phyloP scores from a whole-genome alignment of 2,888 invertebrate species.

The Pasiphila rectangulata region DNA sequence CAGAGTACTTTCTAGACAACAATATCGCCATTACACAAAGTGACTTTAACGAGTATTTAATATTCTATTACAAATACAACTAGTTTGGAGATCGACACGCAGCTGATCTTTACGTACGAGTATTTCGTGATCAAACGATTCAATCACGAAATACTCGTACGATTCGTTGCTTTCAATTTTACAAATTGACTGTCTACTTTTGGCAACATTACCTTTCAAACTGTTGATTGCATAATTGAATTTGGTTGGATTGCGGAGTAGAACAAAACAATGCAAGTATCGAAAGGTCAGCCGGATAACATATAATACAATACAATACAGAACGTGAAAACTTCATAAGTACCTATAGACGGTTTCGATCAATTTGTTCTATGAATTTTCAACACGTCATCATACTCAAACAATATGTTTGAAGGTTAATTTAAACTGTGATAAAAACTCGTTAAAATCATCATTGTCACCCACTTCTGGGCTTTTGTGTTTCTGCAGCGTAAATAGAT shows the following conservation, averaged over 20 bases:
- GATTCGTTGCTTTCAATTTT: constrained; percentile 41
- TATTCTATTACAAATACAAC: constrained; percentile 1
- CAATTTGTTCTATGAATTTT: too few relatives aligned
- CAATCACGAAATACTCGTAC: too few relatives aligned
- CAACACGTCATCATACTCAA: too few relatives aligned
- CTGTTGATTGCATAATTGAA: constrained; percentile 51
- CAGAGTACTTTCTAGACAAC: neutral
- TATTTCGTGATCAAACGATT: constrained; percentile 31
- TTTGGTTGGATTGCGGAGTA: constrained; percentile 40
- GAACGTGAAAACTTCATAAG: too few relatives aligned
- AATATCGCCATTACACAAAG: constrained; percentile 13
- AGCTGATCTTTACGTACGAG: neutral
- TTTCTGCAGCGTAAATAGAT: too few relatives aligned
- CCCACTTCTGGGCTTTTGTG: too few relatives aligned
- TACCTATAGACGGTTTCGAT: too few relatives aligned
- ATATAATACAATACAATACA: too few relatives aligned
- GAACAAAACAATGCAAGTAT: constrained; percentile 54
- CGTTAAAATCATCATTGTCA: too few relatives aligned
- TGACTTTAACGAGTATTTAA: constrained; percentile 22
- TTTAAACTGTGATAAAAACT: too few relatives aligned
- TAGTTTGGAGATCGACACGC: neutral
- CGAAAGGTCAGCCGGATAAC: constrained; percentile 6
- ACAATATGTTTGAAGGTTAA: too few relatives aligned
- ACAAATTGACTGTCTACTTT: constrained; percentile 44
- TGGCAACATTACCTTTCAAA: constrained; percentile 43